Conservation (phyloP, 2,113 vertebrate species). For the Suricata suricatta region DNA sequence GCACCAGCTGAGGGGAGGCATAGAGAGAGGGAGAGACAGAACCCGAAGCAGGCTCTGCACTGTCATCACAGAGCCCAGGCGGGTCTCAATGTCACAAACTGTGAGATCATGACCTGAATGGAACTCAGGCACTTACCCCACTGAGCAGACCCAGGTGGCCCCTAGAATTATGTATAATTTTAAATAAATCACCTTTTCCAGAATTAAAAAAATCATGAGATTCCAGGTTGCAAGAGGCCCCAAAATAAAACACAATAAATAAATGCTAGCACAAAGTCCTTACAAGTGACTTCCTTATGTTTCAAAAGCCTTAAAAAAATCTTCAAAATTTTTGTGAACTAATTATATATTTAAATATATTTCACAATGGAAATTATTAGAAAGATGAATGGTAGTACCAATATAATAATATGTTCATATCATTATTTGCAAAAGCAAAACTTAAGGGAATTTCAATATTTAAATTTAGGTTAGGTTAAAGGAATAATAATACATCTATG, state of each 20-base stretch:
- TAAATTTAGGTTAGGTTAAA: neutral
- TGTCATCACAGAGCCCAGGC: too few species aligned
- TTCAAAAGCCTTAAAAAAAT: neutral
- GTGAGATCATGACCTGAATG: too few species aligned
- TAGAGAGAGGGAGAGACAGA: too few species aligned
- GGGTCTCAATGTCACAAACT: too few species aligned
- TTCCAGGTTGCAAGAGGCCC: neutral
- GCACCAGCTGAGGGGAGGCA: too few species aligned
- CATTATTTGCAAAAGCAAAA: neutral
- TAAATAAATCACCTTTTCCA: neutral
- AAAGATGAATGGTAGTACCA: neutral
- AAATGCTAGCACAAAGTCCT: neutral
- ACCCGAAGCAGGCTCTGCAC: too few species aligned
- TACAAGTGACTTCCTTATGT: neutral
- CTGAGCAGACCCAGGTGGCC: too few species aligned
- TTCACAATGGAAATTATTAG: neutral
- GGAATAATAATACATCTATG: neutral
- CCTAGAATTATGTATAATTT: neutral
- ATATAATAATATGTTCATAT: neutral
- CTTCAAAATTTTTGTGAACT: neutral
- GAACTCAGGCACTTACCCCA: too few species aligned
- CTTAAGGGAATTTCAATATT: neutral
- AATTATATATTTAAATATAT: neutral
- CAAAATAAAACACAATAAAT: neutral
- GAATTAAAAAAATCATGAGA: neutral